phyloP scores from a whole-genome alignment of 2,888 invertebrate species.

The Empis livida region DNA sequence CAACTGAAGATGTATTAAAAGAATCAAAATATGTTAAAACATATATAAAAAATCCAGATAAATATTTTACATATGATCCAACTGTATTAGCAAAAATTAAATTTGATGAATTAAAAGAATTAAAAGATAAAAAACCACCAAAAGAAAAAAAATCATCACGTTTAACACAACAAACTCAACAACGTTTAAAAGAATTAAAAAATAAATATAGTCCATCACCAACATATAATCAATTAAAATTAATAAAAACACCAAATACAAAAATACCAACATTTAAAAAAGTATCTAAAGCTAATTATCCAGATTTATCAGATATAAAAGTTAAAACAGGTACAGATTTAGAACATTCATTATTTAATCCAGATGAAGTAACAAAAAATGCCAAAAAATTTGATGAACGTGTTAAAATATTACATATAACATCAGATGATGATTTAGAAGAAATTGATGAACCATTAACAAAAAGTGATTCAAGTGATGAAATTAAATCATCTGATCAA shows the following conservation, averaged over 20 bases:
- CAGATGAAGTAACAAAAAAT: slow-evolving; percentile 33
- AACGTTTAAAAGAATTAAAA: slow-evolving; percentile 20
- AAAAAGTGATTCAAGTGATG: slow-evolving; percentile 31
- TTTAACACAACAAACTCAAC: slow-evolving; percentile 16
- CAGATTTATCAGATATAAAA: slow-evolving; percentile 32
- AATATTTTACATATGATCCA: slow-evolving; percentile 34
- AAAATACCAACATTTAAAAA: slow-evolving; percentile 27
- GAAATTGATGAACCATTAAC: slow-evolving; percentile 31
- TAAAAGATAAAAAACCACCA: slow-evolving; percentile 19
- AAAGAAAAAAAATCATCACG: slow-evolving; percentile 16
- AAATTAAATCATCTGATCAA: slow-evolving; percentile 13
- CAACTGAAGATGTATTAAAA: slow-evolving; percentile 33
- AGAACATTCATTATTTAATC: slow-evolving; percentile 28
- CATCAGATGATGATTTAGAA: slow-evolving; percentile 33
- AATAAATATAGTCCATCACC: slow-evolving; percentile 12
- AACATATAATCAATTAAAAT: neutral
- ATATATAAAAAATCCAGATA: slow-evolving; percentile 35
- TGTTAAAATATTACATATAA: slow-evolving; percentile 29
- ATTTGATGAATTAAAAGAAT: slow-evolving; percentile 27
- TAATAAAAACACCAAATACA: slow-evolving; percentile 9
- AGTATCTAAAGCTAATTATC: slow-evolving; percentile 33
- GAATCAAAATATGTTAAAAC: slow-evolving; percentile 37
- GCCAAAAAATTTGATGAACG: slow-evolving; percentile 35
- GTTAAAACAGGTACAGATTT: slow-evolving; percentile 31
- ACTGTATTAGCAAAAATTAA: slow-evolving; percentile 29